These are phyloP conservation scores for Trypoxylus dichotomus DNA, from an alignment of 1,140 invertebrate species.

Conservation along the genomic window DNA sequence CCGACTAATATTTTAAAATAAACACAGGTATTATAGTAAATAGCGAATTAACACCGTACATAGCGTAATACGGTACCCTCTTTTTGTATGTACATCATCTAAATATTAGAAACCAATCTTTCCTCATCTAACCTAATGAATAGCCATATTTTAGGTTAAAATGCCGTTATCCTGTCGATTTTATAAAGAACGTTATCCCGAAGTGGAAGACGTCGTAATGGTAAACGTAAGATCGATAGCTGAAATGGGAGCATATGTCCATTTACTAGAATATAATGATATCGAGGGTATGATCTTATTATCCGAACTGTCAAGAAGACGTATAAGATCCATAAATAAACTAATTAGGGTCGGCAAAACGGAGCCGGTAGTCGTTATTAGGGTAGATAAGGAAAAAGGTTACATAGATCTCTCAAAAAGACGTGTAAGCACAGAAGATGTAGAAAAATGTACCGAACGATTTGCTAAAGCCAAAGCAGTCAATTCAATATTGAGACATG, in stretches of 20 bases:
- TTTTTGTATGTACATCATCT: too few relatives aligned
- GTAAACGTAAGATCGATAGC: constrained; percentile 98
- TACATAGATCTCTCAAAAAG: constrained; percentile 99
- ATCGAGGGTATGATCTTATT: constrained; percentile 97
- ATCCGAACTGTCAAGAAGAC: constrained; percentile 95
- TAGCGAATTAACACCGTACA: not conserved
- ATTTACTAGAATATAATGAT: constrained; percentile 97
- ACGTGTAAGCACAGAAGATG: constrained; percentile 96
- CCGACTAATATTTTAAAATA: not conserved
- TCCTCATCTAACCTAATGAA: not conserved
- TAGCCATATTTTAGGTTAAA: constrained; percentile 51
- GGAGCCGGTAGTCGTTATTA: constrained; percentile 98
- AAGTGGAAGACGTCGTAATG: constrained; percentile 99
- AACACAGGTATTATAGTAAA: not conserved
- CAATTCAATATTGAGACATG: constrained; percentile 96
- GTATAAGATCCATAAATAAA: constrained; percentile 99
- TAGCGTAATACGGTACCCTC: not conserved
- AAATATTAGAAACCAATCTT: not conserved
- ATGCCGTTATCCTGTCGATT: constrained; percentile 97
- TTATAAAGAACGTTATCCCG: constrained; percentile 97
- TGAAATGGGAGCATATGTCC: constrained; percentile 99
- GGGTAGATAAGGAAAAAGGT: constrained; percentile 99
- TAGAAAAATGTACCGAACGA: constrained; percentile 96
- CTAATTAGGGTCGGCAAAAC: constrained; percentile 97
- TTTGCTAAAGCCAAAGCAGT: constrained; percentile 99